A percentile compares a stretch with the other conserved stretches of the same genome.
These are phyloP conservation scores for Astatoreochromis straeleni DNA, from an alignment of 2,113 vertebrate genomes.

Conservation along the genomic window DNA sequence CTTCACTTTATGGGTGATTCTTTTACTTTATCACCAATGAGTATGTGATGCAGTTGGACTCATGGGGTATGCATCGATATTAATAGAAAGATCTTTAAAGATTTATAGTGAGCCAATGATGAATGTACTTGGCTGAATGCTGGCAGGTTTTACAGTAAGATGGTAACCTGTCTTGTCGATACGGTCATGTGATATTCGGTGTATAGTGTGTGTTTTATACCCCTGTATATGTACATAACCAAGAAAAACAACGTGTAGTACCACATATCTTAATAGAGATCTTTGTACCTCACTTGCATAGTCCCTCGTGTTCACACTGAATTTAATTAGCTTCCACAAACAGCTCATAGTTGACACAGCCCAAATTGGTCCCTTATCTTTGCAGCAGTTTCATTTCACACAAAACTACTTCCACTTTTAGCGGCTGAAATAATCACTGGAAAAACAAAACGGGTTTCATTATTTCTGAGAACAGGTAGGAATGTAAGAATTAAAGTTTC, in stretches of 20 bases:
- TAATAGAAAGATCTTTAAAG: not conserved
- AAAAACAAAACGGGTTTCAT: not conserved
- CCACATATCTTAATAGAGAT: slow-evolving; percentile 24
- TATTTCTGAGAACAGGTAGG: not conserved
- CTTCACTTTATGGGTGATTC: not conserved
- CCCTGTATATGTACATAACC: not conserved
- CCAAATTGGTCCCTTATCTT: slow-evolving; percentile 35
- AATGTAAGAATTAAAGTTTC: not conserved
- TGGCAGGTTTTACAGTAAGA: not conserved
- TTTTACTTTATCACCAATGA: not conserved
- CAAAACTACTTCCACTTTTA: not conserved
- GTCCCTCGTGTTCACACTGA: not conserved
- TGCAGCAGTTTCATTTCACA: slow-evolving; percentile 2
- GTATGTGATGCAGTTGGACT: not conserved
- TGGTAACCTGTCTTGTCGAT: not conserved
- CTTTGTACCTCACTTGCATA: slow-evolving; percentile 6
- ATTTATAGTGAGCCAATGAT: not conserved
- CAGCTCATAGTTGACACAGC: slow-evolving; percentile 30
- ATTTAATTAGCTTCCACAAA: slow-evolving; percentile 42
- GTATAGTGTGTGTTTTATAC: not conserved
- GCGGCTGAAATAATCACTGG: not conserved
- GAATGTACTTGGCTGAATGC: not conserved
- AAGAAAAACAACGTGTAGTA: not conserved
- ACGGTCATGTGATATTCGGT: not conserved
- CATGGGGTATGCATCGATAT: not conserved